Base-by-base conservation (phyloP, 2,113 vertebrate genomes). In the Tenebrosternarchus preto region DNA sequence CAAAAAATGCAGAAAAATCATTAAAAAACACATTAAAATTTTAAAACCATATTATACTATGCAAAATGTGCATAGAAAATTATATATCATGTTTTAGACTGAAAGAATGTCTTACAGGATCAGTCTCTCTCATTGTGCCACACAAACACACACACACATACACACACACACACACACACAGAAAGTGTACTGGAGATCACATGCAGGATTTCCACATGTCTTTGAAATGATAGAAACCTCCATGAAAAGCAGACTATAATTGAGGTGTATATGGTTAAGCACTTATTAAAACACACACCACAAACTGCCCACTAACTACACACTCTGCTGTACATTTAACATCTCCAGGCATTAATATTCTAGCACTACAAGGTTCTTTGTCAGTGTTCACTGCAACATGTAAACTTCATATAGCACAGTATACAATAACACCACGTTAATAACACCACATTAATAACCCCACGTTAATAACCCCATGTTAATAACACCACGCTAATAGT, bases 191-290 rank as follows among this genome's bases (percentile, higher is more conserved):
- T 68, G 55, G 46, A 75, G 61, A 76, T 68, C 64, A 61, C 25
- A 39, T 46, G 68, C 73, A 50, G 60, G 79, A 72, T 31, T n/a
- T 73, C 73, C 73, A 76, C 50, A 59, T 85, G n/a, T n/a, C n/a
- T n/a, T n/a, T n/a, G 89, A 83, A 88, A 70, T 90, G 85, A 85
- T 76, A 39, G 89, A 89, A 90, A 87, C 87, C 84, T 80, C 85
- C 2, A 82, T 90, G 87, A 90, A 91, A 92, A 91, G 92, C 91
- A 90, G 90, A 92, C 90, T 93, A 92, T 90, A 89, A 87, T 86
- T 85, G 90, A 89, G 89, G 92, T 87, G 78, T 88, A 83, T 90
- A 86, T 9, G 83, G 91, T 92, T 92, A 90, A 86, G 83, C 85
- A 85, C 79, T 63, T 74, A 82, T 85, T 86, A 86, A 85, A 84